These are phyloP conservation scores for Bacillus rossius DNA, from an alignment of 1,140 invertebrate species.

Conservation along the genomic window DNA sequence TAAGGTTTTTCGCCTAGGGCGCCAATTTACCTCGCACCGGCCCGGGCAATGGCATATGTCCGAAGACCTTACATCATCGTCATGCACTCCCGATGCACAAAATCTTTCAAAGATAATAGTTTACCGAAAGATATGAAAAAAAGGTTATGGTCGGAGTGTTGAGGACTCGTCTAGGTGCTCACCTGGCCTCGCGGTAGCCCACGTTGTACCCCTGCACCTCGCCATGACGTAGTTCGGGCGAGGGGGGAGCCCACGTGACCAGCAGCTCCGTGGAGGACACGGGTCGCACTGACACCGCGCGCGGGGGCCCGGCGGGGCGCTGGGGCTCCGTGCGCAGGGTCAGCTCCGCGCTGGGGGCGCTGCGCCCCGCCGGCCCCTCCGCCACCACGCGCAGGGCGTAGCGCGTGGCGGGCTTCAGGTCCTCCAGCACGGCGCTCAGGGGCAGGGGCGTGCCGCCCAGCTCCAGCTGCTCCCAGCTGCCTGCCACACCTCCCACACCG, in stretches of 20 bases:
- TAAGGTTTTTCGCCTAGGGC: no score
- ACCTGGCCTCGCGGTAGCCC: slow-evolving; percentile 44
- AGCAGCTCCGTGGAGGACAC: slow-evolving; percentile 70
- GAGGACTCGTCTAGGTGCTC: slow-evolving; percentile 13
- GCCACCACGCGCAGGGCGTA: slow-evolving; percentile 71
- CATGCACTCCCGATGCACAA: no score
- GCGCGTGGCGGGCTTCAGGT: slow-evolving; percentile 68
- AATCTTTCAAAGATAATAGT: no score
- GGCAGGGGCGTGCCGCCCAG: slow-evolving; percentile 53
- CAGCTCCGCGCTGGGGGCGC: slow-evolving; percentile 62
- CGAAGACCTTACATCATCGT: no score
- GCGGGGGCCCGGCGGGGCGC: slow-evolving; percentile 66
- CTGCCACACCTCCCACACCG: slow-evolving; percentile 32
- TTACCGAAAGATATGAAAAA: no score
- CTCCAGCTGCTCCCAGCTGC: slow-evolving; percentile 61
- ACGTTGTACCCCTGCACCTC: slow-evolving; percentile 67
- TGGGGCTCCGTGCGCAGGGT: slow-evolving; percentile 67
- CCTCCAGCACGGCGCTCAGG: slow-evolving; percentile 57
- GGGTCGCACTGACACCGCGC: slow-evolving; percentile 61
- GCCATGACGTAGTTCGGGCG: slow-evolving; percentile 62
- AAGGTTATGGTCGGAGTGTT: no score
- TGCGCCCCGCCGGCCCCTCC: slow-evolving; percentile 67
- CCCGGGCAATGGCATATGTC: no score
- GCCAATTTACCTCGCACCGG: no score
- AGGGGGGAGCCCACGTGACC: slow-evolving; percentile 69